phyloP scores from a whole-genome alignment of 2,113 vertebrate genomes.

The Xyliphius kryptos region DNA sequence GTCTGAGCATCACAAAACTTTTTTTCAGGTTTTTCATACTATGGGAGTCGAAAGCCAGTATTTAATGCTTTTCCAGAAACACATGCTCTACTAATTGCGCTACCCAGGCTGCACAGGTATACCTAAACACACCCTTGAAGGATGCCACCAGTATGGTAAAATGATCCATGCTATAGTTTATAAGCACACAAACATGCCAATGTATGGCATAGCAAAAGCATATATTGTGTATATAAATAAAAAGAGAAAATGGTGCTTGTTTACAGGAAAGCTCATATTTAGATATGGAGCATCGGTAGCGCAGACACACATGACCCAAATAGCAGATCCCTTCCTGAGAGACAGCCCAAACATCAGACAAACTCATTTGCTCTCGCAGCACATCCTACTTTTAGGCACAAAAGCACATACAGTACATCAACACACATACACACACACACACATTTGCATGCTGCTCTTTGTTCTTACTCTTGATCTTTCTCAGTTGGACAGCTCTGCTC shows the following conservation, averaged over 20 bases:
- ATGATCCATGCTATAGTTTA: too few relatives aligned
- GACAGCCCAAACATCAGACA: slow-evolving; percentile 21
- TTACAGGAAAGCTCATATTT: not conserved
- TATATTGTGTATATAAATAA: not conserved
- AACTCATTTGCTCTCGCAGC: slow-evolving; percentile 19
- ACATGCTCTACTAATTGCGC: too few relatives aligned
- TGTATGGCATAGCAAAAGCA: not conserved
- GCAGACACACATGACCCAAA: slow-evolving; percentile 4
- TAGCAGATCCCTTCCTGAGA: slow-evolving; percentile 12
- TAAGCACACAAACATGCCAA: too few relatives aligned
- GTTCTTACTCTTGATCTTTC: slow-evolving; percentile 49
- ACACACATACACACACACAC: slow-evolving; percentile 29
- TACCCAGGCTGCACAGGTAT: too few relatives aligned
- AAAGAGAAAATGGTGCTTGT: slow-evolving; percentile 5
- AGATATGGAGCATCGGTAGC: not conserved
- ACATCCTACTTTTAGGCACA: slow-evolving; percentile 41
- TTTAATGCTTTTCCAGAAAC: too few relatives aligned
- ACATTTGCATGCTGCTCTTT: slow-evolving; percentile 47
- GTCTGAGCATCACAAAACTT: too few relatives aligned
- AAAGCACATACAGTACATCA: too few relatives aligned
- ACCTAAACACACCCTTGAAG: not conserved
- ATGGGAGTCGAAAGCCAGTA: too few relatives aligned
- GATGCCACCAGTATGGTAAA: too few relatives aligned
- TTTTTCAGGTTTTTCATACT: too few relatives aligned
- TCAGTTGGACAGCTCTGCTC: slow-evolving; percentile 41